Base-by-base conservation (phyloP, 2,113 vertebrate species). In the Bathybates hornii region DNA sequence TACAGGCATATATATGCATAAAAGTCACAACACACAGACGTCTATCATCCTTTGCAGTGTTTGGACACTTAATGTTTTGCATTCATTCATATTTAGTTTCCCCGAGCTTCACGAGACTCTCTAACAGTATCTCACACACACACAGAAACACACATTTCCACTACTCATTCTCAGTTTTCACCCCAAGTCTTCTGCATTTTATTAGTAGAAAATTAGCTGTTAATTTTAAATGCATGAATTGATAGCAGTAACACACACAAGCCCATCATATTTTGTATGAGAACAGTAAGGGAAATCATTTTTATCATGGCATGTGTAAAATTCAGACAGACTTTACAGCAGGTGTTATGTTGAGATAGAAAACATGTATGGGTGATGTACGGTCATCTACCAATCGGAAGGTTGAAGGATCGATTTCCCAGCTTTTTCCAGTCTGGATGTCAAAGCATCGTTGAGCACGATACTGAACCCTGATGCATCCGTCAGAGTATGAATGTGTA, bases 81-180 rank as follows among this genome's bases (percentile, higher is more conserved):
- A 95, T 95, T 95, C 87, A 83, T 82, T 80, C 36, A 80, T 79
- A 94, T 95, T 21, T 87, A 85, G 85, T 19, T 86, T 73, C 83
- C 27, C 29, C 4, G 54, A 54, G 59, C 63, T 86, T 54, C 50
- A 76, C 6, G 45, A 32, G 48, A 56, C 21, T 19, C 45, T 54
- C 36, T 14, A 32, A 57, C 50, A 81, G 27, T 32, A 12, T 9
- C 41, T 9, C 29, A 5, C 12, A 6, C 27, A 54, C 56, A 56
- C 59, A 61, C 36, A 85, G 4, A 12, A 36, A 61, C 54, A 27
- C 83, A 81, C 54, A 59, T 1, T 61, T 21, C 2, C 24, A 80
- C 59, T 56, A n/a, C 24, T 9, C 57, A 27, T 17, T 53, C 34
- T 79, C 16, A 38, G 24, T 83, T 82, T 87, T 73, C 38, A 86